phyloP scores from a whole-genome alignment of 2,113 vertebrate species.

The Plecotus auritus region DNA sequence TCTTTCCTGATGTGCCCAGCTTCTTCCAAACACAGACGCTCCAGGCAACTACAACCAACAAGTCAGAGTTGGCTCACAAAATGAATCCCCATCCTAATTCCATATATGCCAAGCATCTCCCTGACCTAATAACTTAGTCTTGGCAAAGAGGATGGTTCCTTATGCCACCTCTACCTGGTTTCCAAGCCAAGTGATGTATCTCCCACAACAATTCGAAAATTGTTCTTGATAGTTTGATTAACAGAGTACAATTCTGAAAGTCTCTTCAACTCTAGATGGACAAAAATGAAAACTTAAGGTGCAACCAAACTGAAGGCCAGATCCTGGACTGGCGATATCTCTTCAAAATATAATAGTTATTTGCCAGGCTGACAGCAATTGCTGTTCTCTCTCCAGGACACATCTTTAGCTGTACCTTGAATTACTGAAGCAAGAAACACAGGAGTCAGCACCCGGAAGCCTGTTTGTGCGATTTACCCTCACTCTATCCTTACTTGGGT shows the following conservation, averaged over 20 bases:
- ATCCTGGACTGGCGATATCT: neutral
- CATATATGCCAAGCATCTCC: neutral
- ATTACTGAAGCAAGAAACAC: neutral
- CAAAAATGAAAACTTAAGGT: neutral
- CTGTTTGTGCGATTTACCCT: neutral
- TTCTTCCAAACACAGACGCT: neutral
- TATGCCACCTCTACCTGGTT: neutral
- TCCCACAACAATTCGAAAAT: neutral
- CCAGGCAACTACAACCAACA: neutral
- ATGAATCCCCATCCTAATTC: neutral
- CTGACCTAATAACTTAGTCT: neutral
- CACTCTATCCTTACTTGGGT: neutral
- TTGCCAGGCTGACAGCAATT: neutral
- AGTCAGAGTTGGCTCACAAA: neutral
- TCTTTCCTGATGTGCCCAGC: neutral
- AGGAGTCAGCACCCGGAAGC: neutral
- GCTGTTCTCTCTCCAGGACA: neutral
- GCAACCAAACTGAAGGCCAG: neutral
- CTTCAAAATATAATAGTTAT: neutral
- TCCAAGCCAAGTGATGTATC: neutral
- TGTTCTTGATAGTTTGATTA: neutral
- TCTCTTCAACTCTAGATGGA: neutral
- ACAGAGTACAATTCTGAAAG: neutral
- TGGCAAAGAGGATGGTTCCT: neutral
- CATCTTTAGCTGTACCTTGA: neutral